Evolutionary conservation across 2,113 vertebrate genomes (phyloP).

Genomic region (Strix uralensis): DNA sequence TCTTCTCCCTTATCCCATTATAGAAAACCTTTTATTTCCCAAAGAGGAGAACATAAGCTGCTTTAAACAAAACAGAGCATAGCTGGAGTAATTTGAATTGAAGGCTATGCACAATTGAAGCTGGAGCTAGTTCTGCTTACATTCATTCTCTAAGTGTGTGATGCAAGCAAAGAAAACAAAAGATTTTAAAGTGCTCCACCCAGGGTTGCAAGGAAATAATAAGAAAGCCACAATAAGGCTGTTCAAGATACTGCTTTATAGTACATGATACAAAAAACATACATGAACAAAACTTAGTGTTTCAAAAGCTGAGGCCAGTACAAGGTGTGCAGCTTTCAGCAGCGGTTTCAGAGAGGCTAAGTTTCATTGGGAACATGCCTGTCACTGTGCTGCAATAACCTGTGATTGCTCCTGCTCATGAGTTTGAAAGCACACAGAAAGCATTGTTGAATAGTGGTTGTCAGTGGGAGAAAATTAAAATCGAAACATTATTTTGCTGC

Average conservation of each 20-base stretch:
- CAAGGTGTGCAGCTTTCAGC: not conserved
- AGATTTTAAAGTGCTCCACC: not conserved
- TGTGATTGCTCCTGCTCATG: not conserved
- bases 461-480: not conserved
- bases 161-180: not conserved
- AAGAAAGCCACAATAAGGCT: not conserved
- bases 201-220: not conserved
- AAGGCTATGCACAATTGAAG: not conserved
- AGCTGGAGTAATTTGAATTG: not conserved
- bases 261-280: not conserved
- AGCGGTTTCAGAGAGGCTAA: not conserved
- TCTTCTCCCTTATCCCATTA: not conserved
- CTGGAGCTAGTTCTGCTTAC: not conserved
- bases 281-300: not conserved
- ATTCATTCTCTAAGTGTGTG: not conserved
- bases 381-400: not conserved
- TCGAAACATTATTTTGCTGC: not conserved
- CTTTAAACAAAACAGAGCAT: constrained; percentile 3
- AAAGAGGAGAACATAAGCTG: not conserved
- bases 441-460: not conserved
- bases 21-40: constrained; percentile 29
- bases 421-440: not conserved
- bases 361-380: not conserved
- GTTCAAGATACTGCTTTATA: not conserved
- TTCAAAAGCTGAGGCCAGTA: not conserved